These are phyloP conservation scores for Brachyhypopomus occidentalis DNA, from an alignment of 2,113 vertebrate species.

Conservation along the genomic window DNA sequence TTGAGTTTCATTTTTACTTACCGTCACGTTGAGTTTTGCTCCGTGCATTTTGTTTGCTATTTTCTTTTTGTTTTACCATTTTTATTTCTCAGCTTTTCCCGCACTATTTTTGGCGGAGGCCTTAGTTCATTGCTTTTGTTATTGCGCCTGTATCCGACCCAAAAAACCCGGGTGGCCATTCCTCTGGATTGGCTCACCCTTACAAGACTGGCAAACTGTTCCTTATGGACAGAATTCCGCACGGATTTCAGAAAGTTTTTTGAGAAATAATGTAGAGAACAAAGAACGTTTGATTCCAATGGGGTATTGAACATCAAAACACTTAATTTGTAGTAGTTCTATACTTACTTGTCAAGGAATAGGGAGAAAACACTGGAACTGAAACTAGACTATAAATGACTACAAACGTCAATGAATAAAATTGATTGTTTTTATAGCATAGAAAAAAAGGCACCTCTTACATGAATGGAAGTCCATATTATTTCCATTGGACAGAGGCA, in stretches of 20 bases:
- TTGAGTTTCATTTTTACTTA: no score
- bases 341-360: neutral
- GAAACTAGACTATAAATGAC: constrained; percentile 3
- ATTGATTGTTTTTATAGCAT: neutral
- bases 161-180: no score
- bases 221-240: neutral
- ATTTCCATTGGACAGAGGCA: neutral
- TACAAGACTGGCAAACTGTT: no score
- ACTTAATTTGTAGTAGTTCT: constrained; percentile 15
- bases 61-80: no score
- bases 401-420: neutral
- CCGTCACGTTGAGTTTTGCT: no score
- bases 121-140: no score
- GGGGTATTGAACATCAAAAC: constrained; percentile 9
- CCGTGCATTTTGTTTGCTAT: no score
- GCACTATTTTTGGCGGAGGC: no score
- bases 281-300: constrained; percentile 17
- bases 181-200: no score
- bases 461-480: constrained; percentile 1
- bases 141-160: no score
- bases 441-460: neutral
- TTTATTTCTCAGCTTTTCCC: no score
- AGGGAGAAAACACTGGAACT: neutral
- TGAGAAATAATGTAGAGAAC: constrained; percentile 5
- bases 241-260: constrained; percentile 3